A percentile compares a stretch with the other conserved stretches of the same genome.
Conservation (phyloP, 2,888 invertebrate genomes). For the Phortica okadai region DNA sequence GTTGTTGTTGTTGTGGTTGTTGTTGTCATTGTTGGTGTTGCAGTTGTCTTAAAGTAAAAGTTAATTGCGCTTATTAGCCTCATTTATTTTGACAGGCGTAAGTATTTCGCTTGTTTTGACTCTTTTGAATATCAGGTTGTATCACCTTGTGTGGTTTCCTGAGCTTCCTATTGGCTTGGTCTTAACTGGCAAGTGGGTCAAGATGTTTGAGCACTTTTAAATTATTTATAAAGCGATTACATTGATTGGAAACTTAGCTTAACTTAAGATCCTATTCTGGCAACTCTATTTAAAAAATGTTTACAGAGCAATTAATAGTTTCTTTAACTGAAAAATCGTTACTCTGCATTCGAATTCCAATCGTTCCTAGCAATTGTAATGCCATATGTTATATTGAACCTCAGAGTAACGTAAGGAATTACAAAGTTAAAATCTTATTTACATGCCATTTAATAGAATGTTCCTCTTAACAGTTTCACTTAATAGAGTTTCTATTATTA, state of each 20-base stretch:
- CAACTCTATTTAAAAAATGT: too few species aligned
- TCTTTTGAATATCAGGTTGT: not conserved
- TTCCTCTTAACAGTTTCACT: too few species aligned
- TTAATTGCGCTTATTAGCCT: constrained; percentile 18
- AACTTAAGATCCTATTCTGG: too few species aligned
- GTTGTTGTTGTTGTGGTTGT: not conserved
- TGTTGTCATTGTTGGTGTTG: not conserved
- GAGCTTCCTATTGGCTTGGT: not conserved
- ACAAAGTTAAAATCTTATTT: too few species aligned
- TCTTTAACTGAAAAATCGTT: too few species aligned
- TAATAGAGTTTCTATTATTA: too few species aligned
- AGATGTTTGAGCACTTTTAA: not conserved
- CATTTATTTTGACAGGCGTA: constrained; percentile 22
- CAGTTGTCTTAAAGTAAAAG: constrained; percentile 16
- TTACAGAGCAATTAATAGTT: too few species aligned
- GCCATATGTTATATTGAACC: too few species aligned
- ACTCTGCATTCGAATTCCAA: too few species aligned
- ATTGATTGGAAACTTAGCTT: not conserved
- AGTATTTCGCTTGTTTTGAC: not conserved
- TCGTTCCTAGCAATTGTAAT: too few species aligned
- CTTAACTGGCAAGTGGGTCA: constrained; percentile 1
- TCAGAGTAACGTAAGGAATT: too few species aligned
- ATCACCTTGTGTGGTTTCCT: not conserved
- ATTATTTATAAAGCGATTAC: not conserved
- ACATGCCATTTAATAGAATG: too few species aligned